Evolutionary conservation across 2,888 invertebrate species (phyloP), one percentile per base, ranked within the genome.

Genomic region (Plebejus melissa): DNA sequence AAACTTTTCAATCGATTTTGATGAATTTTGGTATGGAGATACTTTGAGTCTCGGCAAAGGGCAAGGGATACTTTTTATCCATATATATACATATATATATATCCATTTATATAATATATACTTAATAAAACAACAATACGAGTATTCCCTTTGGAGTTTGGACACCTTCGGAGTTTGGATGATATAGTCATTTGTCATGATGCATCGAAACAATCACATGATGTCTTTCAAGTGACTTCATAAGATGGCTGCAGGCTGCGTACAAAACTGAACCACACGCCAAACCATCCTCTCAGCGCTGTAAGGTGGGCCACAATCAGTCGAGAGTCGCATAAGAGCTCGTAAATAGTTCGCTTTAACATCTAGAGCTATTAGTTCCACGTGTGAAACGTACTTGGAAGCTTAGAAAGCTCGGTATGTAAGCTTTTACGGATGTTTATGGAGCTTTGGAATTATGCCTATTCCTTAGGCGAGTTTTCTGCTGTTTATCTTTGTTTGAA

Each of bases 311-410:
- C 79, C 80, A 54, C 58, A 41, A 57, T 70, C 57, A 75, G 69
- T 50, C 41, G 71, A 9, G 74, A 46, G 74, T 69, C 50, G 76
- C 75, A 60, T 76, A 76, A 74, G 71, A 70, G 75, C 58, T 75
- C 75, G 77, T 82, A 83, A 84, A 84, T 76, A 76, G 69, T 41
- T 74, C 81, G 78, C 81, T 82, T 82, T 83, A 84, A 83, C 80
- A 79, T 71, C 83, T 81, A 80, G 79, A 78, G 79, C 79, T 81
- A 82, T 87, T 85, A 86, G 83, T 82, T 80, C 81, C 82, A 81
- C 79, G 80, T 80, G 81, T 69, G 76, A 76, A 54, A 77, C 74
- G 69, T 69, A 69, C 74, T 75, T 69, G 69, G 65, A 75, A 38
- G 75, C 69, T 54, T 50, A 75, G 2, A 69, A 50, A 54, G 54